A percentile compares a stretch with the other conserved stretches of the same genome.
These are phyloP conservation scores for Leptinotarsa peninsularis DNA, from an alignment of 2,888 invertebrate species.

Conservation along the genomic window DNA sequence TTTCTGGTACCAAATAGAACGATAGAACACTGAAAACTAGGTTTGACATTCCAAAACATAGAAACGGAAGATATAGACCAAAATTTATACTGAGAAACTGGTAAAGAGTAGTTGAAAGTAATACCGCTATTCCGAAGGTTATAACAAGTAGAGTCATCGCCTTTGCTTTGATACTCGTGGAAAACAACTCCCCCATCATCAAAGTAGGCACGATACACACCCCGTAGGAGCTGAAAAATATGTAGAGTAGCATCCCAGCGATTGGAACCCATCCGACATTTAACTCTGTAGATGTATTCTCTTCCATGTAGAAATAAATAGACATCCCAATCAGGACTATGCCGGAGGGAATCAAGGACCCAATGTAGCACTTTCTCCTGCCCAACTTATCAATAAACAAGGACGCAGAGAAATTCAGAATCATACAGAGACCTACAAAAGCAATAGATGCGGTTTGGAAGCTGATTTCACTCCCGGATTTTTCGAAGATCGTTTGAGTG, in stretches of 20 bases:
- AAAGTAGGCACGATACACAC: slow-evolving; percentile 55
- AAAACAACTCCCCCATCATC: slow-evolving; percentile 55
- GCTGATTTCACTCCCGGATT: slow-evolving; percentile 58
- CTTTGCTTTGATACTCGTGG: slow-evolving; percentile 54
- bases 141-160: slow-evolving; percentile 51
- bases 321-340: slow-evolving; percentile 50
- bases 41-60: slow-evolving; percentile 53
- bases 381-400: slow-evolving; percentile 56
- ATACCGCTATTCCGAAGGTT: slow-evolving; percentile 49
- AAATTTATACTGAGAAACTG: slow-evolving; percentile 52
- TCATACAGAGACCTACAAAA: slow-evolving; percentile 46
- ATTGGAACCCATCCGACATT: slow-evolving; percentile 53
- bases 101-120: slow-evolving; percentile 55
- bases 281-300: not conserved
- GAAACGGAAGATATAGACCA: slow-evolving; percentile 56
- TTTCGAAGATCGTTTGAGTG: slow-evolving; percentile 58
- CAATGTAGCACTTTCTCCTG: slow-evolving; percentile 53
- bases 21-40: slow-evolving; percentile 50
- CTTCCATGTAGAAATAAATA: slow-evolving; percentile 52
- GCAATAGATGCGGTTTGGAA: slow-evolving; percentile 57
- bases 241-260: slow-evolving; percentile 54
- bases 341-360: slow-evolving; percentile 51
- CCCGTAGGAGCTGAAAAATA: slow-evolving; percentile 52
- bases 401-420: slow-evolving; percentile 44
- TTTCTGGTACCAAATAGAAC: slow-evolving; percentile 58